Evolutionary conservation across 2,113 vertebrate species (phyloP).

Genomic region (Eulemur macaco): DNA sequence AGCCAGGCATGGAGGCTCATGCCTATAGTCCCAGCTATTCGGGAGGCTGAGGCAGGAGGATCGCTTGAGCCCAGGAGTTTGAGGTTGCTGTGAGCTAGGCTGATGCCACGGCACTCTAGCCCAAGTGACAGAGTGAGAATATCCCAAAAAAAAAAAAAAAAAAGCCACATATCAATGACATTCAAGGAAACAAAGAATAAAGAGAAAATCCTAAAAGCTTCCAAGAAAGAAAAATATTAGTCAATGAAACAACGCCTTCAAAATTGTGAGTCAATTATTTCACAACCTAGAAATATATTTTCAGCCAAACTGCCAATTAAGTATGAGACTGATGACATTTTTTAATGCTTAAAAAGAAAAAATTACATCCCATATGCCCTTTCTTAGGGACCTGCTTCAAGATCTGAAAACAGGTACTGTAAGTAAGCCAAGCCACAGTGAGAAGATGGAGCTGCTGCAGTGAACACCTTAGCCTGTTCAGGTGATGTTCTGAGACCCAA

Average conservation of each 20-base stretch:
- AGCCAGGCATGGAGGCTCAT: background rate
- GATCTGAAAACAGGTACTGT: background rate
- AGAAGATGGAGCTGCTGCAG: background rate
- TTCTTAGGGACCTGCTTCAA: background rate
- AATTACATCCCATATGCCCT: background rate
- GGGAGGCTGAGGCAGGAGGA: background rate
- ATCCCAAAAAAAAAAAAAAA: background rate
- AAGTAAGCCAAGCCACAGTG: background rate
- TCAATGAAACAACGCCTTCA: constrained; percentile 6
- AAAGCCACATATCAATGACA: background rate
- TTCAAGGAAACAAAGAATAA: constrained; percentile 17
- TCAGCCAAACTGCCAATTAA: background rate
- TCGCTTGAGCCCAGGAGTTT: background rate
- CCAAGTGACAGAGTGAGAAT: background rate
- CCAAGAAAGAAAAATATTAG: background rate
- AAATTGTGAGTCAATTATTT: constrained; percentile 16
- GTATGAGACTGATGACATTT: background rate
- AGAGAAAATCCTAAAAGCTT: constrained; percentile 13
- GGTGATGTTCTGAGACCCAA: background rate
- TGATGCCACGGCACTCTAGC: background rate
- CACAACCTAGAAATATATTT: background rate
- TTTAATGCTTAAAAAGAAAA: background rate
- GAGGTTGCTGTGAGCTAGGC: background rate
- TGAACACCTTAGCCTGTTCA: background rate
- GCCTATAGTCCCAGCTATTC: background rate